phyloP scores from a whole-genome alignment of 30 jellyfish, hydroid and myxozoan species.

The Phacellophora camtschatica region DNA sequence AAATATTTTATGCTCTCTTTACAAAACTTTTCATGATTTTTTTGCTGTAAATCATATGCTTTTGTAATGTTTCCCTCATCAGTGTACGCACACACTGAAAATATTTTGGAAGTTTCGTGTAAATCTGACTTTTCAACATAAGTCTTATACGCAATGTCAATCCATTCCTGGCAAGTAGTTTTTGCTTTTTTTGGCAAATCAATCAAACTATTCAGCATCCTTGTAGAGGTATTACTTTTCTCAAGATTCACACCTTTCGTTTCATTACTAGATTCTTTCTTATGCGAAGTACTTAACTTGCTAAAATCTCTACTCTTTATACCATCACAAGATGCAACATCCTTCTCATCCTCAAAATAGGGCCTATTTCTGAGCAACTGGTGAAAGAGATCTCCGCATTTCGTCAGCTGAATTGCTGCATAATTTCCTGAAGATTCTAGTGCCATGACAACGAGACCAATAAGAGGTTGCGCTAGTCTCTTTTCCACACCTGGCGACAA shows the following conservation, averaged over 20 bases:
- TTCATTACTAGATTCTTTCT: too few relatives aligned
- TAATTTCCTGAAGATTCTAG: not conserved
- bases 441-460: conserved; percentile 17
- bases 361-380: conserved; percentile 1
- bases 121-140: not conserved
- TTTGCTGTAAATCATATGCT: not conserved
- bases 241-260: not conserved
- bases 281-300: not conserved
- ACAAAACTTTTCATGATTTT: not conserved
- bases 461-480: conserved; percentile 63
- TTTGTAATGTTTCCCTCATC: not conserved
- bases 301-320: not conserved
- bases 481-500: conserved; percentile 37
- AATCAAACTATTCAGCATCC: not conserved
- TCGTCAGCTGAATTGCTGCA: conserved; percentile 48
- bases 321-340: not conserved
- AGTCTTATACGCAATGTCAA: not conserved
- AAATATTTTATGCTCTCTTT: not conserved
- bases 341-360: not conserved
- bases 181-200: not conserved
- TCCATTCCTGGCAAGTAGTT: not conserved
- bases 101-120: not conserved
- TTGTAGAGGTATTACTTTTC: not conserved
- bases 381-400: conserved; percentile 52
- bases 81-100: not conserved